Conservation (phyloP, 2,113 vertebrate genomes). For the Sinocyclocheilus anshuiensis region DNA sequence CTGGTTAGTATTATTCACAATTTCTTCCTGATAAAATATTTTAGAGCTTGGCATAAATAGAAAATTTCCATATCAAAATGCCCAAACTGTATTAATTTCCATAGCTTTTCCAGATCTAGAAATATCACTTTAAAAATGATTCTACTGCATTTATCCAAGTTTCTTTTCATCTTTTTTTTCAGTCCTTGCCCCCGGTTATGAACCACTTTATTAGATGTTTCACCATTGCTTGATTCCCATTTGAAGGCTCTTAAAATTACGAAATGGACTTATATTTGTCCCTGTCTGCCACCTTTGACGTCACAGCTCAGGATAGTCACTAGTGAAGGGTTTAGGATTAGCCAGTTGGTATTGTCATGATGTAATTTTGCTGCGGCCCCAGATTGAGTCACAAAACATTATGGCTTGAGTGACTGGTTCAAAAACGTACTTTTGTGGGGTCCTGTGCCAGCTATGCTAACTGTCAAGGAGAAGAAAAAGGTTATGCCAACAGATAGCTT, state of each 20-base stretch:
- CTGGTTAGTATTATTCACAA: no score
- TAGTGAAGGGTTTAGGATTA: slow-evolving; percentile 22
- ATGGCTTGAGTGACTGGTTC: not conserved
- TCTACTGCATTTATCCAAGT: not conserved
- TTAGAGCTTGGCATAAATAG: not conserved
- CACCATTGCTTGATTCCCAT: not conserved
- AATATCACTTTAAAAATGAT: not conserved
- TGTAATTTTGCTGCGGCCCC: not conserved
- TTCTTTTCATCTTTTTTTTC: not conserved
- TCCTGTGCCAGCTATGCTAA: not conserved
- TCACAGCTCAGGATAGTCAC: not conserved
- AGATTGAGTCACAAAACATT: not conserved
- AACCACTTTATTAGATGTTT: not conserved
- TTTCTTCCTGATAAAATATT: not conserved
- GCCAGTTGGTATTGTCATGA: not conserved
- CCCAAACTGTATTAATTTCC: not conserved
- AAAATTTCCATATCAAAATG: not conserved
- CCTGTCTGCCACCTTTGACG: not conserved
- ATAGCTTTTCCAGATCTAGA: not conserved
- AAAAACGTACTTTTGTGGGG: not conserved
- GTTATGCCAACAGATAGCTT: not conserved
- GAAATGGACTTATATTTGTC: not conserved
- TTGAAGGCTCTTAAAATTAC: not conserved
- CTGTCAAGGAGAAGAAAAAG: not conserved
- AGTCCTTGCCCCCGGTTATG: not conserved